These are phyloP conservation scores for Amphilophus citrinellus DNA, from an alignment of 2,113 vertebrate genomes.

Conservation along the genomic window DNA sequence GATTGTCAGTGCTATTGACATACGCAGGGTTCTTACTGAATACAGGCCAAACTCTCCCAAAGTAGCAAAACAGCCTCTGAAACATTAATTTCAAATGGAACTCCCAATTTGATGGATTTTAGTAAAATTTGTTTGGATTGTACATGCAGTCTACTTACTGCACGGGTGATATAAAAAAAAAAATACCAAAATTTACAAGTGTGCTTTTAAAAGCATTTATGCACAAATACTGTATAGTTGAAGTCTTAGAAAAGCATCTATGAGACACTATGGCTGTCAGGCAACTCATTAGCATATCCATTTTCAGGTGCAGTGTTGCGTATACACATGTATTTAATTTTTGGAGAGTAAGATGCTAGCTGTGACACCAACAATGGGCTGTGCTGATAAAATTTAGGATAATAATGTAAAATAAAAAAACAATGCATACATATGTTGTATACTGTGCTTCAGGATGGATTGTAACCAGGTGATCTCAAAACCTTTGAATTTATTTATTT, in stretches of 20 bases:
- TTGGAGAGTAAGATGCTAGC: too few species aligned
- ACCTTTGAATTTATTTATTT: background rate
- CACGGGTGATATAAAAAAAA: background rate
- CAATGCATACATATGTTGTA: background rate
- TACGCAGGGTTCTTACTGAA: slow-evolving; percentile 44
- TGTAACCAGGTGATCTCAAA: background rate
- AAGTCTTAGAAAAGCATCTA: background rate
- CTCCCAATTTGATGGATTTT: background rate
- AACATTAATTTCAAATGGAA: background rate
- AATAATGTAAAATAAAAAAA: background rate
- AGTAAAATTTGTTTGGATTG: background rate
- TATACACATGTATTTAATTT: background rate
- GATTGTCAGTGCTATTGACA: slow-evolving; percentile 49
- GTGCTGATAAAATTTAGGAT: background rate
- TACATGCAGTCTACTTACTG: background rate
- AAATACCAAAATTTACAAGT: too few species aligned
- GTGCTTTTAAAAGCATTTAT: too few species aligned
- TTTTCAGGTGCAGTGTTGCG: background rate
- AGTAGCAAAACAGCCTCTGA: background rate
- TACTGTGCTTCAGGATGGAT: background rate
- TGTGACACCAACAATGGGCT: background rate
- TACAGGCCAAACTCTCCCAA: slow-evolving; percentile 10
- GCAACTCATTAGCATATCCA: background rate
- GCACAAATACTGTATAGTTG: too few species aligned
- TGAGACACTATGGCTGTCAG: background rate